These are phyloP conservation scores for Ricordea florida DNA, from an alignment of 92 coral and sea anemone species.

Conservation along the genomic window DNA sequence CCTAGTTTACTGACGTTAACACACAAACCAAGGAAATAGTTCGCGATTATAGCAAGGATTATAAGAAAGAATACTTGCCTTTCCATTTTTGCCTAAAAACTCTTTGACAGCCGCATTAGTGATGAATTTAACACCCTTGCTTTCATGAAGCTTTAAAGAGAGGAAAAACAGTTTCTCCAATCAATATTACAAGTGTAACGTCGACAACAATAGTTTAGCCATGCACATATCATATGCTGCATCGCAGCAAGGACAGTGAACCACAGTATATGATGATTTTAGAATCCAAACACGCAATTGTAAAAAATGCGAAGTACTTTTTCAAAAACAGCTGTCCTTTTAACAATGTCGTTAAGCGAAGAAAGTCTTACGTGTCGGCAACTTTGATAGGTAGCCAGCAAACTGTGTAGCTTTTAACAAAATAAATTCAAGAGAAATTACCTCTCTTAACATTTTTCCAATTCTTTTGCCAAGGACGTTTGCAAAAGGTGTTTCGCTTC, in stretches of 20 bases:
- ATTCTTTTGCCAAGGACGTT: constrained; percentile 83
- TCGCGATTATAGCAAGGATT: background rate
- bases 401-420: background rate
- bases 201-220: too few species aligned
- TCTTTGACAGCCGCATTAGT: constrained; percentile 82
- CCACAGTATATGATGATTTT: too few species aligned
- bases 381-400: too few species aligned
- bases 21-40: background rate
- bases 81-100: constrained; percentile 87
- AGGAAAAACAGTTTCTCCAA: too few species aligned
- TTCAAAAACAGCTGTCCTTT: too few species aligned
- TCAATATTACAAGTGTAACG: too few species aligned
- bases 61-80: constrained; percentile 30
- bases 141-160: constrained; percentile 72
- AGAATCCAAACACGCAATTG: too few species aligned
- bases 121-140: constrained; percentile 88
- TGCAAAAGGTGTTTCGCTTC: constrained; percentile 81
- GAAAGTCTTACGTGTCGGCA: background rate
- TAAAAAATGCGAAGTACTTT: too few species aligned
- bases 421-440: background rate
- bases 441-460: constrained; percentile 86
- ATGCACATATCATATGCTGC: too few species aligned
- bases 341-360: background rate
- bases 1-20: too few species aligned
- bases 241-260: too few species aligned